phyloP scores from a whole-genome alignment of 1,140 invertebrate species.

The Megalonaias nervosa region DNA sequence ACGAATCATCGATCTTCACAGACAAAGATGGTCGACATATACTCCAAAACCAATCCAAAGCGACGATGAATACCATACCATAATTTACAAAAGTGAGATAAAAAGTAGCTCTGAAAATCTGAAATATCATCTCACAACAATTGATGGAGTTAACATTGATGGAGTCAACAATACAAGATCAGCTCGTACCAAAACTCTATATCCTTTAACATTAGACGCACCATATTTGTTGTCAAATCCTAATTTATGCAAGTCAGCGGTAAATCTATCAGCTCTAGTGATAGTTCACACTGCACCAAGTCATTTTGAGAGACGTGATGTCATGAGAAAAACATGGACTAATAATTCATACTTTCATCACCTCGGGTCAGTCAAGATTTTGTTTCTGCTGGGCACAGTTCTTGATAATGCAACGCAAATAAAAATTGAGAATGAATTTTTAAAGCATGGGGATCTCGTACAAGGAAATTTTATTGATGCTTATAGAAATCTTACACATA shows the following conservation, averaged over 20 bases:
- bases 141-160: no score
- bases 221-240: background rate
- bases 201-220: slow-evolving; percentile 24
- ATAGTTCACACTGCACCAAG: slow-evolving; percentile 44
- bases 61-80: no score
- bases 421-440: slow-evolving; percentile 30
- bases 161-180: no score
- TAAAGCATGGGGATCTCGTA: slow-evolving; percentile 42
- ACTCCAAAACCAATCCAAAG: no score
- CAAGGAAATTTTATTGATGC: slow-evolving; percentile 55
- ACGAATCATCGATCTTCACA: no score
- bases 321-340: slow-evolving; percentile 58
- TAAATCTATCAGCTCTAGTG: slow-evolving; percentile 21
- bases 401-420: slow-evolving; percentile 47
- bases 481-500: slow-evolving; percentile 52
- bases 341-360: slow-evolving; percentile 27
- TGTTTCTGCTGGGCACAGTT: slow-evolving; percentile 83
- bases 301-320: slow-evolving; percentile 34
- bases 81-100: no score
- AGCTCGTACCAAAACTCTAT: slow-evolving; percentile 8
- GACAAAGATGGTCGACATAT: no score
- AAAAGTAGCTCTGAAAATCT: no score
- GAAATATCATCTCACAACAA: no score
- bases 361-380: slow-evolving; percentile 36
- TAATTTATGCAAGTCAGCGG: background rate